Evolutionary conservation across 2,888 invertebrate genomes (phyloP).

Genomic region (Megamerina dolium): DNA sequence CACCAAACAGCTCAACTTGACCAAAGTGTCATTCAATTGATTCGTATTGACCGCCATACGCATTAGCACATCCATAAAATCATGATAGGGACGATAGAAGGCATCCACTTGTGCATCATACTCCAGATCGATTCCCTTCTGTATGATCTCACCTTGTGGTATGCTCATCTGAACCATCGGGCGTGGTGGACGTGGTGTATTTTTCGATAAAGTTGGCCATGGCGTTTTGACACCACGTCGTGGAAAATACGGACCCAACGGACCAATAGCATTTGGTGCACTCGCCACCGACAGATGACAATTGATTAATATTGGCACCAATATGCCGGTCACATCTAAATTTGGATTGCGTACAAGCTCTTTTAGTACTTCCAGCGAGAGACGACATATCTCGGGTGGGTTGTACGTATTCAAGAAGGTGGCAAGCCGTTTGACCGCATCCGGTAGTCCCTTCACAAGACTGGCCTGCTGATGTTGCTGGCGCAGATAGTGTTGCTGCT

Average conservation of each 20-base stretch:
- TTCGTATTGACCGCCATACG: conserved; percentile 84
- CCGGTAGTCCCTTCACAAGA: conserved; percentile 77
- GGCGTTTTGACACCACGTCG: conserved; percentile 57
- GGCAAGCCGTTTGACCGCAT: conserved; percentile 78
- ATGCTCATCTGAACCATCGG: conserved; percentile 84
- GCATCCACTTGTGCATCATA: conserved; percentile 70
- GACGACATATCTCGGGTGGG: conserved; percentile 73
- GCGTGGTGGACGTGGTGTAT: conserved; percentile 63
- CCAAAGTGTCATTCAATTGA: conserved; percentile 77
- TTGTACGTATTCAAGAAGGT: conserved; percentile 85
- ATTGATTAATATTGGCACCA: conserved; percentile 80
- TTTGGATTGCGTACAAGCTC: conserved; percentile 47
- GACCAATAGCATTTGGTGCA: conserved; percentile 59
- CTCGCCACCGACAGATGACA: conserved; percentile 77
- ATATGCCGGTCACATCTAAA: conserved; percentile 58
- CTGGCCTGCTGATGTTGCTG: conserved; percentile 42
- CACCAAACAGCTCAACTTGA: conserved; percentile 80
- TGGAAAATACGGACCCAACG: conserved; percentile 73
- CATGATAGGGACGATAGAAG: conserved; percentile 83
- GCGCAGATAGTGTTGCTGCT: conserved; percentile 38
- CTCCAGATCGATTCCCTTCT: conserved; percentile 66
- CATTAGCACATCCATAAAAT: conserved; percentile 77
- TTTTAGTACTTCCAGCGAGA: conserved; percentile 63
- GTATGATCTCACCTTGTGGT: conserved; percentile 62
- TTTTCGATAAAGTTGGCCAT: conserved; percentile 55